Evolutionary conservation across 2,888 invertebrate genomes (phyloP).

Genomic region (Ophioninae sp.): DNA sequence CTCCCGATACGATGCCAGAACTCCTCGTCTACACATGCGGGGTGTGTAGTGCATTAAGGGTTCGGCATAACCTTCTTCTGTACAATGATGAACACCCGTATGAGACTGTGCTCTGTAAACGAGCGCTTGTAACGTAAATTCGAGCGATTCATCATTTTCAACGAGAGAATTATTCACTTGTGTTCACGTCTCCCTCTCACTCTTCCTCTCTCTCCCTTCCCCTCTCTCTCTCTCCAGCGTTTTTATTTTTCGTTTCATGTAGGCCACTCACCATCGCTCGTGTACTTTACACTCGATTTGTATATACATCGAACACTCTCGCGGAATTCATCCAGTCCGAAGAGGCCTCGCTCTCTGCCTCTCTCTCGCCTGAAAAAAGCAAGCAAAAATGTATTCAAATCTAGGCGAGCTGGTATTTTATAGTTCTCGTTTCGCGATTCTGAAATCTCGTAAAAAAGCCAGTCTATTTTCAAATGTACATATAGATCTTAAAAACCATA

Average conservation of each 20-base stretch:
- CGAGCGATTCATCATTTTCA: slow-evolving; percentile 62
- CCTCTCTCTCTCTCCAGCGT: neutral
- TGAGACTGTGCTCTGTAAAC: slow-evolving; percentile 56
- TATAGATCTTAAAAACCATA: no score
- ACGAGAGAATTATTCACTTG: slow-evolving; percentile 57
- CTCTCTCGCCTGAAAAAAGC: neutral
- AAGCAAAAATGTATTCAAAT: neutral
- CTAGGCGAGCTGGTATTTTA: neutral
- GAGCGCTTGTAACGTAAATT: slow-evolving; percentile 63
- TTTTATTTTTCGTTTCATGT: neutral
- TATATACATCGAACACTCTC: slow-evolving; percentile 38
- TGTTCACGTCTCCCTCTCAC: neutral
- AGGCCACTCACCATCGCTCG: slow-evolving; percentile 18
- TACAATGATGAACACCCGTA: slow-evolving; percentile 52
- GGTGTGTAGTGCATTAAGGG: slow-evolving; percentile 8
- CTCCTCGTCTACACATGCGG: neutral
- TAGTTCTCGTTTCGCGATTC: no score
- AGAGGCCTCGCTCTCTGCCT: slow-evolving; percentile 4
- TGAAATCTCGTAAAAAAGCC: no score
- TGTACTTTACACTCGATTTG: slow-evolving; percentile 43
- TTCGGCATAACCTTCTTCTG: slow-evolving; percentile 7
- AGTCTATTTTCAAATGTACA: no score
- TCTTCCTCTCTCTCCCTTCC: neutral
- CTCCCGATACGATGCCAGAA: slow-evolving; percentile 32
- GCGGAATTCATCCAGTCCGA: slow-evolving; percentile 49